phyloP scores from a whole-genome alignment of 2,113 vertebrate genomes.

The Dascyllus trimaculatus region DNA sequence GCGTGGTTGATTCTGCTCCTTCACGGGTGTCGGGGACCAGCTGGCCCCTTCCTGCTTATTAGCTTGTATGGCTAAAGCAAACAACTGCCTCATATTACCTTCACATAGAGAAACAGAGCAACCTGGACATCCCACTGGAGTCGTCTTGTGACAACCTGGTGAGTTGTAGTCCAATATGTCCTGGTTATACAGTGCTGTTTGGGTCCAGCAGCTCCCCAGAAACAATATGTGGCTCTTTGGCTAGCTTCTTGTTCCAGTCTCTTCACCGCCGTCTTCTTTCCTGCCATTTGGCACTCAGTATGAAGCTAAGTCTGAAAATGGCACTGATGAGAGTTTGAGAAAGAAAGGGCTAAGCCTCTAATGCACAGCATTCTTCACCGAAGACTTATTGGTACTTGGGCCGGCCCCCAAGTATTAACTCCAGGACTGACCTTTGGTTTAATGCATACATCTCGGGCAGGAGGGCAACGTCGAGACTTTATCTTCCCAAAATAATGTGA shows the following conservation, averaged over 20 bases:
- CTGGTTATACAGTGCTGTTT: neutral
- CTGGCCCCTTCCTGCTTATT: neutral
- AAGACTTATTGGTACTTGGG: constrained; percentile 19
- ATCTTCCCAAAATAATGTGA: constrained; percentile 23
- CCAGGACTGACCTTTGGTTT: constrained; percentile 56
- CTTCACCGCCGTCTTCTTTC: neutral
- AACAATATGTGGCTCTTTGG: neutral
- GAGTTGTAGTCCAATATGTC: constrained; percentile 5
- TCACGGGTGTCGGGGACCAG: constrained; percentile 1
- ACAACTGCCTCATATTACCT: neutral
- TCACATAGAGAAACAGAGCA: neutral
- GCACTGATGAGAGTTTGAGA: constrained; percentile 23
- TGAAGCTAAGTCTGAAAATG: constrained; percentile 14
- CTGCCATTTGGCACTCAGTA: neutral
- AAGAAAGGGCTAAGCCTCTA: constrained; percentile 26
- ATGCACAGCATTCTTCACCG: constrained; percentile 18
- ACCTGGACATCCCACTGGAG: neutral
- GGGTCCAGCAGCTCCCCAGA: neutral
- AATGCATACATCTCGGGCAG: constrained; percentile 15
- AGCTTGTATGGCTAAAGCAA: neutral
- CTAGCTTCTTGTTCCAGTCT: neutral
- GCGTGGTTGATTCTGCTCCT: neutral
- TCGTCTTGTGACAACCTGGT: neutral
- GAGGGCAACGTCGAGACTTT: constrained; percentile 11
- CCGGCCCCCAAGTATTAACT: constrained; percentile 17